Evolutionary conservation across 2,888 invertebrate species (phyloP).

Genomic region (Nomada goodeniana): DNA sequence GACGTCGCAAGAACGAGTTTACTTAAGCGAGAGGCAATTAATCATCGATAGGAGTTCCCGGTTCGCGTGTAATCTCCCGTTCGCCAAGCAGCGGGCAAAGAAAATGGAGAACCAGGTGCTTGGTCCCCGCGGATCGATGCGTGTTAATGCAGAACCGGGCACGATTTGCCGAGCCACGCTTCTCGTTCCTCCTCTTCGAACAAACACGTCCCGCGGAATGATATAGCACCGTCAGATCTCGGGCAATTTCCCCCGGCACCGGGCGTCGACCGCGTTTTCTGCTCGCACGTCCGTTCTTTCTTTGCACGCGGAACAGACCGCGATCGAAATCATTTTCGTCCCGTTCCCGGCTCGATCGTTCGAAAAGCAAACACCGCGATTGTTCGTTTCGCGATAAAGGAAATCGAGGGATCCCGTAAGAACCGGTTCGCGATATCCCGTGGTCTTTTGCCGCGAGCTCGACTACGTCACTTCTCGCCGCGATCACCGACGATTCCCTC

Average conservation of each 20-base stretch:
- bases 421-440: constrained; percentile 54
- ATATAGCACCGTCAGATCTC: constrained; percentile 3
- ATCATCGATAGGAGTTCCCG: constrained; percentile 25
- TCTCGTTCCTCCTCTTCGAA: constrained; percentile 6
- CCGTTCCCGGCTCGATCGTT: constrained; percentile 3
- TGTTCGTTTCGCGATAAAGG: constrained; percentile 45
- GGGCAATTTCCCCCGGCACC: not conserved
- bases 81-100: not conserved
- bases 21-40: constrained; percentile 28
- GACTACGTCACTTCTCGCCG: constrained; percentile 32
- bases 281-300: not conserved
- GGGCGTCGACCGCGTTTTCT: constrained; percentile 22
- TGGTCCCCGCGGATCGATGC: not conserved
- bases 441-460: not conserved
- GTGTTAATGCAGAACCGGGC: not conserved
- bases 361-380: constrained; percentile 31
- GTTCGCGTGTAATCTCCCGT: constrained; percentile 12
- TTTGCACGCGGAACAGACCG: constrained; percentile 11
- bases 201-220: constrained; percentile 5
- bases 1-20: constrained; percentile 10
- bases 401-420: constrained; percentile 49
- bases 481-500: constrained; percentile 19
- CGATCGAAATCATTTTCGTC: constrained; percentile 22
- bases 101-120: not conserved
- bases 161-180: not conserved